Base-by-base conservation (phyloP, 2,797 vertebrate species). In the Mormyrops boulengeri region DNA sequence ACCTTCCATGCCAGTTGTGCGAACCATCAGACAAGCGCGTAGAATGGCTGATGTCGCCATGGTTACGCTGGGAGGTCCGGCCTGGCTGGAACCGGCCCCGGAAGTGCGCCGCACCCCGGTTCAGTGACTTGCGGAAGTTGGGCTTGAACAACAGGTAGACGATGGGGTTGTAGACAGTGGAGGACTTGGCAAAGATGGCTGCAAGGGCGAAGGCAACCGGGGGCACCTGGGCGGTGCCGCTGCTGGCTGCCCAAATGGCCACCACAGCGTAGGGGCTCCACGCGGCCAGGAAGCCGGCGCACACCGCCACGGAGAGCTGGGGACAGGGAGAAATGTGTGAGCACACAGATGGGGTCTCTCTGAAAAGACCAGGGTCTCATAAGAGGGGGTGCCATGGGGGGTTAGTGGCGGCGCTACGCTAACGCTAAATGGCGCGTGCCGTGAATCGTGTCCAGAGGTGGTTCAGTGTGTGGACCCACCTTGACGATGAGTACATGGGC, bases 61-160 rank as follows among this genome's bases (percentile, higher is more conserved):
- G 90, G 89, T 94, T 94, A 0, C 90, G 93, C 90, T 93, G 92
- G 0, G 91, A 92, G 73, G 92, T 92, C 34, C 90, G 91, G 34
- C 88, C 52, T 1, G 92, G 87, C 69, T 91, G 94, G 89, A 97
- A 91, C 90, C 93, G 95, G 91, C 91, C 94, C 12, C 95, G 93
- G 6, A 96, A 60, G 50, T 30, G 52, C 89, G 89, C 90, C 0
- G 93, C 96, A 95, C 96, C 95, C 91, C 91, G 93, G 93, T 86
- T 95, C 57, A 98, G 94, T 89, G 95, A 96, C 92, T 94, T 95
- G 0, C 97, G 96, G 89, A 97, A 98, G 93, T 95, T 98, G 86
- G 94, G 97, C 91, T 98, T 97, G 88, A 97, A 95, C 34, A 98
- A 93, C 92, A 98, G 95, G 92, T 96, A 96, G 85, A 97, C 95